Evolutionary conservation across 2,888 invertebrate species (phyloP).

Genomic region (Tenthredo scrophulariae): DNA sequence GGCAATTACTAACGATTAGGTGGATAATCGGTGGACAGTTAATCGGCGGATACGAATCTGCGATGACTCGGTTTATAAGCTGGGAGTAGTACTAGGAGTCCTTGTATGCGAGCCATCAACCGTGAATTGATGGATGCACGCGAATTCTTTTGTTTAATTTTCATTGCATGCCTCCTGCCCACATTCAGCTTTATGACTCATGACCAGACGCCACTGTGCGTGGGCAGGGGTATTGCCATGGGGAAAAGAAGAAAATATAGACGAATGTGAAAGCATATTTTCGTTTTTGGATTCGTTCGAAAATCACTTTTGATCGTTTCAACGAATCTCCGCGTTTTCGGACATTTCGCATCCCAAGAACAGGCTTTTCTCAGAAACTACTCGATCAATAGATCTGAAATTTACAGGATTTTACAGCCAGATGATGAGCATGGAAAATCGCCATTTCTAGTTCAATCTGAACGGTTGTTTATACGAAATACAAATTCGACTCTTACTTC

Average conservation of each 20-base stretch:
- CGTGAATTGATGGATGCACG: slow-evolving; percentile 26
- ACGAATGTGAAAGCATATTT: not conserved
- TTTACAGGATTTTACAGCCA: too few species aligned
- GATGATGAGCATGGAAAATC: too few species aligned
- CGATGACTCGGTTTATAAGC: slow-evolving; percentile 10
- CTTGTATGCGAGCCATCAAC: slow-evolving; percentile 13
- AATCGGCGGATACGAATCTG: slow-evolving; percentile 26
- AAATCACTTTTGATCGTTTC: too few species aligned
- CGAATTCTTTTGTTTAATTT: slow-evolving; percentile 25
- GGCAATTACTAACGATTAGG: slow-evolving; percentile 33
- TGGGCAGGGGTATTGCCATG: not conserved
- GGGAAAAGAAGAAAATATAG: not conserved
- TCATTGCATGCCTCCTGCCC: not conserved
- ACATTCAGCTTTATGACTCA: slow-evolving; percentile 10
- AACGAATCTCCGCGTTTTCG: too few species aligned
- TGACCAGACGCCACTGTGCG: not conserved
- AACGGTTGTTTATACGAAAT: not conserved
- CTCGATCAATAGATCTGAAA: too few species aligned
- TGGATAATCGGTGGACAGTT: slow-evolving; percentile 26
- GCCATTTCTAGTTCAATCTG: not conserved
- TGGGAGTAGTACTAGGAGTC: not conserved
- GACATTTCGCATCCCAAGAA: too few species aligned
- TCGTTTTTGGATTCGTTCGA: not conserved
- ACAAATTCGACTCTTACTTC: too few species aligned
- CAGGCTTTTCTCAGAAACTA: too few species aligned